These are phyloP conservation scores for Poecile montanus DNA, from an alignment of 2,797 vertebrate genomes.

Conservation along the genomic window DNA sequence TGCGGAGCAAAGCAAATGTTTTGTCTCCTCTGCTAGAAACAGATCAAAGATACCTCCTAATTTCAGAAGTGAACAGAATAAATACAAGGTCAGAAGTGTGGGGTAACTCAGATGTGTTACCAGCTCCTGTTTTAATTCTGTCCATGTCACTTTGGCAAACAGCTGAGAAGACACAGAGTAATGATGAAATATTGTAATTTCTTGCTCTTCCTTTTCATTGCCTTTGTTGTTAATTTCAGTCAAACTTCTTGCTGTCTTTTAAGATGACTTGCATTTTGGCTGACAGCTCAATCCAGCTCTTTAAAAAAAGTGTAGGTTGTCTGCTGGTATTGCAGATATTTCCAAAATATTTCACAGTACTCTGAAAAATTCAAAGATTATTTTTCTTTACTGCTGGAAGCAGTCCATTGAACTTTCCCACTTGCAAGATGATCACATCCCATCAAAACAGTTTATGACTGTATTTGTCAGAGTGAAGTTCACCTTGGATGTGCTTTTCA, in stretches of 20 bases:
- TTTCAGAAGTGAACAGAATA: neutral
- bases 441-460: neutral
- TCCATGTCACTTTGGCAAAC: neutral
- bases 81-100: neutral
- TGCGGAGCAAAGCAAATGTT: neutral
- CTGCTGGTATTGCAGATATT: neutral
- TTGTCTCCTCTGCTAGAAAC: neutral
- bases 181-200: rapidly evolving
- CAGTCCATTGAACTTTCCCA: neutral
- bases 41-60: neutral
- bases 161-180: neutral
- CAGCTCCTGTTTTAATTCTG: neutral
- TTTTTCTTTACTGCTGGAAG: neutral
- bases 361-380: neutral
- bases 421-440: neutral
- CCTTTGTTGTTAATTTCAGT: neutral
- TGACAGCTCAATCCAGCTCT: neutral
- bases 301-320: neutral
- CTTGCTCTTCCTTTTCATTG: neutral
- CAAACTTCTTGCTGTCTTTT: neutral
- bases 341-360: neutral
- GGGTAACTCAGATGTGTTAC: neutral
- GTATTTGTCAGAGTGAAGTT: neutral
- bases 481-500: neutral
- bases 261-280: neutral